phyloP scores from a whole-genome alignment of 1,140 invertebrate genomes.

The Brachionus asplanchnoidis region DNA sequence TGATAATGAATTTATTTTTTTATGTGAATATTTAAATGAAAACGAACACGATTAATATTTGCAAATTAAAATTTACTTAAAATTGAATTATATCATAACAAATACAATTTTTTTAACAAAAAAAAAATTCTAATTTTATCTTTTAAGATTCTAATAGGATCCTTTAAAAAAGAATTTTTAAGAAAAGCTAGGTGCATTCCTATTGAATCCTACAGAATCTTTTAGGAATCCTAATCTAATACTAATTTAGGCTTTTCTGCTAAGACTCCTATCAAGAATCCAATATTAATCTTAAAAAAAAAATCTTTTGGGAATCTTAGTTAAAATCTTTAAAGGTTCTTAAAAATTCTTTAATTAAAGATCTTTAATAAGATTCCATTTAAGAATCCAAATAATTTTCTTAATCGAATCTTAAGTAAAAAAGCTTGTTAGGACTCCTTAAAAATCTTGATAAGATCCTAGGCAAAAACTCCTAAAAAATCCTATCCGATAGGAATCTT shows the following conservation, averaged over 20 bases:
- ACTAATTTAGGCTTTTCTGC: not conserved
- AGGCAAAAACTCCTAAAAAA: not conserved
- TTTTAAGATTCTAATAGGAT: not conserved
- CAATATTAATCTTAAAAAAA: not conserved
- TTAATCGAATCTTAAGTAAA: not conserved
- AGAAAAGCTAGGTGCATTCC: not conserved
- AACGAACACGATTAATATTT: constrained; percentile 17
- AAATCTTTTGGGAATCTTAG: not conserved
- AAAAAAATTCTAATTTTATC: not conserved
- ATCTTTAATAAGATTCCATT: not conserved
- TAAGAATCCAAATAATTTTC: not conserved
- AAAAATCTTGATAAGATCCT: not conserved
- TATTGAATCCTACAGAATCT: not conserved
- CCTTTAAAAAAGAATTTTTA: not conserved
- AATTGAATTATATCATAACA: not conserved
- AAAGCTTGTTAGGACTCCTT: not conserved
- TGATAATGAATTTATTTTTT: not conserved
- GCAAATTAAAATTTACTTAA: not conserved
- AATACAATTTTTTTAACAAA: not conserved
- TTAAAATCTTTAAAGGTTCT: not conserved
- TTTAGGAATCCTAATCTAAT: not conserved
- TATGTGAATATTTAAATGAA: constrained; percentile 16
- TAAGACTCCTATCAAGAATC: not conserved
- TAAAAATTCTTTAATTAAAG: not conserved
- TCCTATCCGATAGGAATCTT: not conserved